phyloP scores from a whole-genome alignment of 1,140 invertebrate species.

The Hydropsyche tenuis region DNA sequence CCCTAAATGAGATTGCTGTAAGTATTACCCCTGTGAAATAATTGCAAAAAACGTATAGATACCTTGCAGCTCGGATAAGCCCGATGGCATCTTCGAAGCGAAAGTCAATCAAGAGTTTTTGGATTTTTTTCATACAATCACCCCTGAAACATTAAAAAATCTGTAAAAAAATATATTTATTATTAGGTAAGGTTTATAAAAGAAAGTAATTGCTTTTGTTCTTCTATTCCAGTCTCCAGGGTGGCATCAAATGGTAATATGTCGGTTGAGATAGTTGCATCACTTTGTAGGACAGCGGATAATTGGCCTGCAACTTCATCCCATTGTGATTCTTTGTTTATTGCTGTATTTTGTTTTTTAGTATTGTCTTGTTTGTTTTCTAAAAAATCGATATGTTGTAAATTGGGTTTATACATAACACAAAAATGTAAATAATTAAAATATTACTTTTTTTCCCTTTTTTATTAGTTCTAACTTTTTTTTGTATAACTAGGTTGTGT shows the following conservation, averaged over 20 bases:
- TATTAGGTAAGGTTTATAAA: constrained; percentile 18
- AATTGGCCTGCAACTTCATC: constrained; percentile 73
- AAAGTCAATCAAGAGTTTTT: constrained; percentile 73
- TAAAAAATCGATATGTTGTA: constrained; percentile 17
- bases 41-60: constrained; percentile 12
- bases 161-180: constrained; percentile 40
- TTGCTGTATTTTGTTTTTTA: constrained; percentile 44
- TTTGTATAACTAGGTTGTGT: constrained; percentile 78
- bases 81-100: constrained; percentile 79
- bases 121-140: constrained; percentile 87
- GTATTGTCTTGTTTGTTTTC: constrained; percentile 51
- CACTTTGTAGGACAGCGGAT: constrained; percentile 71
- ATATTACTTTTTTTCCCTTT: constrained; percentile 61
- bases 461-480: constrained; percentile 66
- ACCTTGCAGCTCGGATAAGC: constrained; percentile 85
- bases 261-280: constrained; percentile 64
- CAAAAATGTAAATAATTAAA: not conserved
- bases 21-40: not conserved
- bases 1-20: constrained; percentile 3
- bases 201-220: constrained; percentile 77
- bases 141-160: constrained; percentile 62
- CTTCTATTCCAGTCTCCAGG: constrained; percentile 80
- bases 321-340: constrained; percentile 64
- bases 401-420: not conserved
- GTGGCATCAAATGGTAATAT: constrained; percentile 87